Base-by-base conservation (phyloP, 2,113 vertebrate species). In the Lagopus muta region DNA sequence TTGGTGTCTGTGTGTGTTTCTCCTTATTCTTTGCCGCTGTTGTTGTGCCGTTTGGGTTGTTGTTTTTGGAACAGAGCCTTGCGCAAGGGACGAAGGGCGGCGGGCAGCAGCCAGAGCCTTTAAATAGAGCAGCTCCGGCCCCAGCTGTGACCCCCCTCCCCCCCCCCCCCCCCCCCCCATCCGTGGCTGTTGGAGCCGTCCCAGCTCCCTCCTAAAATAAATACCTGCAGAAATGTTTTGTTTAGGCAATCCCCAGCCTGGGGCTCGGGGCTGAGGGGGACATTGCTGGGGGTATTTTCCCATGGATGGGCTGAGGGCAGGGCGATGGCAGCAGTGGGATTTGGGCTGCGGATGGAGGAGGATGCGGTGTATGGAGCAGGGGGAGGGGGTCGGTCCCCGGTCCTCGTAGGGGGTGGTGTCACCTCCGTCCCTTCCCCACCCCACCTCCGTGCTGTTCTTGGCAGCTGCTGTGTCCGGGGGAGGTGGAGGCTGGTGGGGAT, bases 81-180 rank as follows among this genome's bases (percentile, higher is more conserved):
- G 50, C 89, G 92, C 88, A 93, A 88, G 86, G 93, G 93, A 92
- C 94, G 95, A 93, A 95, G 90, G 72, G 90, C 87, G 47, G 73
- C 52, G 80, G 91, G 86, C 92, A 91, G 91, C 82, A 95, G 86
- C 80, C 48, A 0, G 91, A 82, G 42, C 52, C 67, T 95, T 96
- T 96, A 92, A 93, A 94, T 92, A 93, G 91, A 84, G 90, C 90
- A 43, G 6, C 88, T 86, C 88, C 76, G 88, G 84, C 74, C 62
- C 24, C 66, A 92, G 82, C 90, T 66, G 78, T 90, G 89, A 89
- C 91, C 94, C 88, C 6, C 24, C 42, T 6, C 15, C 42, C 42
- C 14, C 10, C 22, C 48, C 22, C n/a, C 6, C 24, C 42, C 15
- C 15, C 42, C 42, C 14, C 10, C 22, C 48, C 22, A 48, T 12